phyloP scores from a whole-genome alignment of 2,797 vertebrate species.

The Tangara arthus region DNA sequence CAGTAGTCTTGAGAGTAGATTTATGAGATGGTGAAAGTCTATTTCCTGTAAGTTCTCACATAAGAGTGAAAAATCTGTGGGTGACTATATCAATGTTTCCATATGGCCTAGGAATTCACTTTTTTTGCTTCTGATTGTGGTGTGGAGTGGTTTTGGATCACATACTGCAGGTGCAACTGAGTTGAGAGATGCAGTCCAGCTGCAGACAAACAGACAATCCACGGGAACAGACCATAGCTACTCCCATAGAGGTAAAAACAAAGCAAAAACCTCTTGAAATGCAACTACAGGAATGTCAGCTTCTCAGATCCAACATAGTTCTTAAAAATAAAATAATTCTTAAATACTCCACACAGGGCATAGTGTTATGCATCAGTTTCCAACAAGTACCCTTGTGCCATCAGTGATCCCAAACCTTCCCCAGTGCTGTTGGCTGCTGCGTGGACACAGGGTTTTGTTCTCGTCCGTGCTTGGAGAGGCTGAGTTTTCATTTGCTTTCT shows the following conservation, averaged over 20 bases:
- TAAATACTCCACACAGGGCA: not conserved
- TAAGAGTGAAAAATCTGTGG: not conserved
- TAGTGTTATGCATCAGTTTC: not conserved
- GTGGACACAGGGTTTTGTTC: not conserved
- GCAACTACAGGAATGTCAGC: not conserved
- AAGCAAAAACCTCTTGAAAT: not conserved
- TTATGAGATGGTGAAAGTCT: not conserved
- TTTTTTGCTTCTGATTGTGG: not conserved
- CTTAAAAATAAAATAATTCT: not conserved
- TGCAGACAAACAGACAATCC: not conserved
- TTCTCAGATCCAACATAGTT: not conserved
- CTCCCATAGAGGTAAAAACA: not conserved
- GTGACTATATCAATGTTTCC: not conserved
- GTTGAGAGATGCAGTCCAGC: not conserved
- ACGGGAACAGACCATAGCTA: not conserved
- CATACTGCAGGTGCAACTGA: not conserved
- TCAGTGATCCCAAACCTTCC: not conserved
- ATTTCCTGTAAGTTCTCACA: not conserved
- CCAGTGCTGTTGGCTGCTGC: not conserved
- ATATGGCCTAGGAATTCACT: not conserved
- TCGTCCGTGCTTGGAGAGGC: not conserved
- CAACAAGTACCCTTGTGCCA: accelerated
- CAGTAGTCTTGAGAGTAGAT: not conserved
- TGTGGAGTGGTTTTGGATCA: not conserved
- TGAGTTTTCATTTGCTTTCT: not conserved